Conservation (phyloP, 2,113 vertebrate species). For the Mobula birostris region DNA sequence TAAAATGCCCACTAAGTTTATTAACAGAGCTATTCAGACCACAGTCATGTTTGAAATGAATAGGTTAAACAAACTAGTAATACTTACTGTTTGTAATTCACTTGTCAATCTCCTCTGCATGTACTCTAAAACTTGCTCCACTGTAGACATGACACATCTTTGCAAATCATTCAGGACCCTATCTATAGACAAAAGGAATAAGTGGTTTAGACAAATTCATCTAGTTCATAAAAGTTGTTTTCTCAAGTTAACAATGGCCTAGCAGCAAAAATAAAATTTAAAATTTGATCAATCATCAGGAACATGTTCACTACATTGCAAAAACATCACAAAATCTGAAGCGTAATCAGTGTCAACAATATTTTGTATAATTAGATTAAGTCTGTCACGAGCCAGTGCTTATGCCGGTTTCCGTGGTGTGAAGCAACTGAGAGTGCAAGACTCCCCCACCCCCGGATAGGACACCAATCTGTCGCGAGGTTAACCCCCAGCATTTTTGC, state of each 20-base stretch:
- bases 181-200: conserved; percentile 50
- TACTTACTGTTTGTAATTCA: conserved; percentile 70
- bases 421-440: too few species aligned
- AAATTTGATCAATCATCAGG: background rate
- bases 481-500: too few species aligned
- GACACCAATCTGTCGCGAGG: too few species aligned
- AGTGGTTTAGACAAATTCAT: background rate
- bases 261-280: background rate
- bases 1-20: too few species aligned
- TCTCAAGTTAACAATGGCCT: background rate
- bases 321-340: background rate
- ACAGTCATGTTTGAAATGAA: background rate
- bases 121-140: conserved; percentile 70
- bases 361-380: background rate
- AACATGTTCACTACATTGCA: background rate
- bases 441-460: too few species aligned
- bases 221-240: background rate
- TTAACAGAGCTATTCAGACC: background rate
- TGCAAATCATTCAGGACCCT: conserved; percentile 52
- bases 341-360: background rate
- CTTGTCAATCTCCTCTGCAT: conserved; percentile 65
- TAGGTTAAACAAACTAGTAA: background rate
- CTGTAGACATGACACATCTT: conserved; percentile 49
- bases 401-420: too few species aligned
- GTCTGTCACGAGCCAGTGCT: too few species aligned